Conservation (phyloP, 2,888 invertebrate species). For the Geophilus truncorum region DNA sequence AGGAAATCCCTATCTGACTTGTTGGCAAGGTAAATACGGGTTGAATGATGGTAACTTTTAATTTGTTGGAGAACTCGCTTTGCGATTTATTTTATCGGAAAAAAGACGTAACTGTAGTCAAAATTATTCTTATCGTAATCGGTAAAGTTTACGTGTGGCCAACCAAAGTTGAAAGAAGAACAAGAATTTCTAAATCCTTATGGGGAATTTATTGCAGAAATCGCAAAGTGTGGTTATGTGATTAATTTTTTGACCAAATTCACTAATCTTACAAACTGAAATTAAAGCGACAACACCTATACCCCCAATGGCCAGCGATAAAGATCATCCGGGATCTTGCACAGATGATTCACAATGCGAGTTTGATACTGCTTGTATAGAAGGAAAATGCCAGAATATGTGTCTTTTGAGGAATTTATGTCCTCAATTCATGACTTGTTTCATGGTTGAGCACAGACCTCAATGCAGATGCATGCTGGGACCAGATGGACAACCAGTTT, state of each 20-base stretch:
- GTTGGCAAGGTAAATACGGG: conserved; percentile 38
- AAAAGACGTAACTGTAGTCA: too few species aligned
- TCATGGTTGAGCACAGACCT: conserved; percentile 70
- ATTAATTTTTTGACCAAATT: too few species aligned
- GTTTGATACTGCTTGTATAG: conserved; percentile 68
- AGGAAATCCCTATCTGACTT: conserved; percentile 62
- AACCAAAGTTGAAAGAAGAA: too few species aligned
- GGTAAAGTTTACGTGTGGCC: too few species aligned
- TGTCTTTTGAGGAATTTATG: conserved; percentile 63
- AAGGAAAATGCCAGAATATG: conserved; percentile 69
- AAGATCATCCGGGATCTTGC: background rate
- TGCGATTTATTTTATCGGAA: too few species aligned
- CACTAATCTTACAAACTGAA: too few species aligned
- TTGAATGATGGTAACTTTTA: too few species aligned
- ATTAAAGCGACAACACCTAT: conserved; percentile 15
- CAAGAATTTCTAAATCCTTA: too few species aligned
- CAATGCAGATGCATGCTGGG: conserved; percentile 65
- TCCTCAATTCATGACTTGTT: conserved; percentile 69
- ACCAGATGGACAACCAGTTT: background rate
- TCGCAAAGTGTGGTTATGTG: background rate
- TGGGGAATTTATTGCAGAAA: too few species aligned
- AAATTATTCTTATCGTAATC: too few species aligned
- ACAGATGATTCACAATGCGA: conserved; percentile 46
- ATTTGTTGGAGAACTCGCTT: too few species aligned
- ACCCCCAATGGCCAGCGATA: background rate